Conservation (phyloP, 2,888 invertebrate genomes). For the Smittia sp. region DNA sequence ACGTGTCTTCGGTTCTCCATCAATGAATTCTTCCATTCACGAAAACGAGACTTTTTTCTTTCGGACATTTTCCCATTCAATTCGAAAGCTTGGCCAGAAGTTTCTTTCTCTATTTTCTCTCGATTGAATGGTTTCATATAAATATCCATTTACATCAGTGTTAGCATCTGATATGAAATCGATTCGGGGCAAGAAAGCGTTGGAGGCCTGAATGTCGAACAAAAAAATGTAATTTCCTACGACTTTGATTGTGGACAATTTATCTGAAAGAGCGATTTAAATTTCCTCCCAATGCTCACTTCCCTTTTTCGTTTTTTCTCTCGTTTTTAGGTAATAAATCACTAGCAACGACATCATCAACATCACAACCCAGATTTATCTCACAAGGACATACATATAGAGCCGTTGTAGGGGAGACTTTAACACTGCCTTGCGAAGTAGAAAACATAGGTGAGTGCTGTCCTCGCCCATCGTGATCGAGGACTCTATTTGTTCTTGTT, state of each 20-base stretch:
- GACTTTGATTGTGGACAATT: slow-evolving; percentile 29
- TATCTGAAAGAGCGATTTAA: slow-evolving; percentile 37
- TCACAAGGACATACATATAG: slow-evolving; percentile 74
- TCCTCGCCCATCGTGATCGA: not conserved
- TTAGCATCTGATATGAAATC: slow-evolving; percentile 7
- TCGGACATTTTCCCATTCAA: too few species aligned
- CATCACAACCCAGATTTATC: slow-evolving; percentile 62
- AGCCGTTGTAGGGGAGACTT: slow-evolving; percentile 73
- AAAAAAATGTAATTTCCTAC: slow-evolving; percentile 28
- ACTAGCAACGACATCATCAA: slow-evolving; percentile 46
- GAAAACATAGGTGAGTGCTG: slow-evolving; percentile 69
- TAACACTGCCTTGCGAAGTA: slow-evolving; percentile 76
- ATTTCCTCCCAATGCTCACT: slow-evolving; percentile 34
- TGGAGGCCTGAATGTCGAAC: not conserved
- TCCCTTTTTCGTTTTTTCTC: not conserved
- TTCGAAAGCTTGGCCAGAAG: not conserved
- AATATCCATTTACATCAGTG: slow-evolving; percentile 1
- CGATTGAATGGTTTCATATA: not conserved
- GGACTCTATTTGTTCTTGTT: slow-evolving; percentile 11
- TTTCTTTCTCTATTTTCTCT: too few species aligned
- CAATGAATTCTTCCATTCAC: too few species aligned
- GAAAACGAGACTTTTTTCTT: too few species aligned
- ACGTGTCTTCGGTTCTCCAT: too few species aligned
- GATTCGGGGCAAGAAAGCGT: slow-evolving; percentile 1
- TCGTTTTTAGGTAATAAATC: slow-evolving; percentile 39